A percentile compares a stretch with the other conserved stretches of the same genome.
Conservation (phyloP, 1,140 invertebrate genomes). For the Vollenhovia emeryi region DNA sequence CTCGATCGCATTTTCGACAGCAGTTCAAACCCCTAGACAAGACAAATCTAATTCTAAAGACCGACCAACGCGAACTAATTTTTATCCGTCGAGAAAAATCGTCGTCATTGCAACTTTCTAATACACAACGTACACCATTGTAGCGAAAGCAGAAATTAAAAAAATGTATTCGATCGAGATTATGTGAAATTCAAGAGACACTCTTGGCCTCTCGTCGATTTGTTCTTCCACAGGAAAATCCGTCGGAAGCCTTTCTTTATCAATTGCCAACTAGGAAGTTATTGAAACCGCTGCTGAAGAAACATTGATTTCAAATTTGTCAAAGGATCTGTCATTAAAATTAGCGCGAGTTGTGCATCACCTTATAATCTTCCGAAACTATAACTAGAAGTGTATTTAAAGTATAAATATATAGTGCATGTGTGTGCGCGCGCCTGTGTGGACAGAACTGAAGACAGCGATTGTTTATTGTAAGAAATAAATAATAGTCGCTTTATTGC, state of each 20-base stretch:
- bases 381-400: neutral
- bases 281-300: neutral
- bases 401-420: neutral
- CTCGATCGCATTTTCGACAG: neutral
- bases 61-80: neutral
- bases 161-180: neutral
- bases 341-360: neutral
- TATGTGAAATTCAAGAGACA: neutral
- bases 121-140: neutral
- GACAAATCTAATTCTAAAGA: neutral
- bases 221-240: neutral
- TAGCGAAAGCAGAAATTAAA: neutral
- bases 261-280: neutral
- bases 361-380: neutral
- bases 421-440: neutral
- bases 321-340: neutral
- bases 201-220: neutral
- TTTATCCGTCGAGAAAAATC: neutral
- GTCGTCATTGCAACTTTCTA: neutral
- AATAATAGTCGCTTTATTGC: constrained; percentile 66
- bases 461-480: constrained; percentile 52
- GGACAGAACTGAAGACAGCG: neutral
- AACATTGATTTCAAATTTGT: neutral
- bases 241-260: neutral
- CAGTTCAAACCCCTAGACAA: neutral